phyloP scores from a whole-genome alignment of 92 coral and sea anemone genomes.

The Siderastrea radians region DNA sequence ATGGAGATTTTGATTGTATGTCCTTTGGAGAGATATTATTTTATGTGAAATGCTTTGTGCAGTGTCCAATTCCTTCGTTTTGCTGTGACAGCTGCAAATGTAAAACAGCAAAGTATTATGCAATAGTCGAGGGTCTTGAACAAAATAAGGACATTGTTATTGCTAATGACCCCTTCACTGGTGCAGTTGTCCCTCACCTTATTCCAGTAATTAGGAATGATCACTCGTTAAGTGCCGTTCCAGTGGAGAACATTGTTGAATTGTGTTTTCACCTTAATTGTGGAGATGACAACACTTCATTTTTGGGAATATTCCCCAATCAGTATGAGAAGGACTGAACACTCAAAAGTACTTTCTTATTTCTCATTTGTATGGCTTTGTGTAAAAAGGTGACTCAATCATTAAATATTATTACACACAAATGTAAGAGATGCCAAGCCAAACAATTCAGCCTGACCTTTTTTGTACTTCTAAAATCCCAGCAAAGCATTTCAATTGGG shows the following conservation, averaged over 20 bases:
- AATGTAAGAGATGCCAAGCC: too few relatives aligned
- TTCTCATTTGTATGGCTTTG: too few relatives aligned
- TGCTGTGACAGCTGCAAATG: slow-evolving; percentile 49
- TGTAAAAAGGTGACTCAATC: too few relatives aligned
- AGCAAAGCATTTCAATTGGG: too few relatives aligned
- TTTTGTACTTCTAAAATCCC: too few relatives aligned
- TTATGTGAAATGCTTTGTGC: slow-evolving; percentile 37
- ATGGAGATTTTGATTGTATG: neutral
- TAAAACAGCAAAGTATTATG: slow-evolving; percentile 39
- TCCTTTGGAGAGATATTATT: slow-evolving; percentile 53
- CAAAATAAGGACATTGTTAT: slow-evolving; percentile 37
- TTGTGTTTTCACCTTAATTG: slow-evolving; percentile 63
- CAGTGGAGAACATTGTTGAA: slow-evolving; percentile 42
- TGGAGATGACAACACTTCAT: slow-evolving; percentile 28
- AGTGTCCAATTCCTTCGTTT: slow-evolving; percentile 34
- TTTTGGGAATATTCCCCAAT: neutral
- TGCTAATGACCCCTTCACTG: slow-evolving; percentile 58
- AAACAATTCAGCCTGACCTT: too few relatives aligned
- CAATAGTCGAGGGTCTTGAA: slow-evolving; percentile 39
- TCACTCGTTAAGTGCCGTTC: slow-evolving; percentile 44
- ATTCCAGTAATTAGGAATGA: slow-evolving; percentile 54
- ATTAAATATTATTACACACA: too few relatives aligned
- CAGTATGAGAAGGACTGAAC: slow-evolving; percentile 15
- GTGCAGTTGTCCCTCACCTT: slow-evolving; percentile 54
- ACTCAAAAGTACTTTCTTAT: too few relatives aligned